Evolutionary conservation across 2,888 invertebrate genomes (phyloP).

Genomic region (Xylota segnis): DNA sequence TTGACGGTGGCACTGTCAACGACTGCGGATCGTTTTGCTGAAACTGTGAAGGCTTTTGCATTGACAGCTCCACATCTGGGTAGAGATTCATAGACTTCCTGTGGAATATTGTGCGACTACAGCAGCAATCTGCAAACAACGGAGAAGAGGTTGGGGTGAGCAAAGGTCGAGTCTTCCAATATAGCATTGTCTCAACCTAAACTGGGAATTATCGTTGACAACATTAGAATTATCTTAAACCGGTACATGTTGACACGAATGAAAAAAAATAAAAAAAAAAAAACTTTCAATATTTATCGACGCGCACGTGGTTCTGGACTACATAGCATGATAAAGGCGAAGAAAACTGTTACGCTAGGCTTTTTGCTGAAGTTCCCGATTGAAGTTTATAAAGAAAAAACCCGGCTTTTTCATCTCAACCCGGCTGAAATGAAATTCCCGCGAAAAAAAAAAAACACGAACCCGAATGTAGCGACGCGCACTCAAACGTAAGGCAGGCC

Average conservation of each 20-base stretch:
- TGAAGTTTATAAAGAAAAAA: not conserved
- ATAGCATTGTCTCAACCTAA: conserved; percentile 45
- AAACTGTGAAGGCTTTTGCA: conserved; percentile 37
- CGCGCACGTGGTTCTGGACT: conserved; percentile 33
- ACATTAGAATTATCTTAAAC: conserved; percentile 58
- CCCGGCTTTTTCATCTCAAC: conserved; percentile 49
- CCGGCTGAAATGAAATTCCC: conserved; percentile 31
- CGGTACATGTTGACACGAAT: conserved; percentile 40
- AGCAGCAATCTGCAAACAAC: conserved; percentile 61
- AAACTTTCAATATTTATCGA: not conserved
- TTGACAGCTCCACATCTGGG: conserved; percentile 23
- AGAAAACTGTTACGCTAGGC: not conserved
- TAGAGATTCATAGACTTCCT: conserved; percentile 50
- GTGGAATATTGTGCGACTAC: conserved; percentile 54
- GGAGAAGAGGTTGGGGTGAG: not conserved
- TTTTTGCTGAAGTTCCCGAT: not conserved
- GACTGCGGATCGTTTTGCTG: conserved; percentile 13
- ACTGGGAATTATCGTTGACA: conserved; percentile 59
- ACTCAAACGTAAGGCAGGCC: not conserved
- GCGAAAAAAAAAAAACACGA: conserved; percentile 30
- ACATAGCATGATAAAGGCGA: conserved; percentile 12
- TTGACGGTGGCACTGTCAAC: not conserved
- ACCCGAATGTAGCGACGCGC: not conserved
- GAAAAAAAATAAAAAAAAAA: conserved; percentile 7
- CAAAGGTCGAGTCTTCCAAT: not conserved